Conservation (phyloP, 2,888 invertebrate genomes). For the Drosophila trichaetosa region DNA sequence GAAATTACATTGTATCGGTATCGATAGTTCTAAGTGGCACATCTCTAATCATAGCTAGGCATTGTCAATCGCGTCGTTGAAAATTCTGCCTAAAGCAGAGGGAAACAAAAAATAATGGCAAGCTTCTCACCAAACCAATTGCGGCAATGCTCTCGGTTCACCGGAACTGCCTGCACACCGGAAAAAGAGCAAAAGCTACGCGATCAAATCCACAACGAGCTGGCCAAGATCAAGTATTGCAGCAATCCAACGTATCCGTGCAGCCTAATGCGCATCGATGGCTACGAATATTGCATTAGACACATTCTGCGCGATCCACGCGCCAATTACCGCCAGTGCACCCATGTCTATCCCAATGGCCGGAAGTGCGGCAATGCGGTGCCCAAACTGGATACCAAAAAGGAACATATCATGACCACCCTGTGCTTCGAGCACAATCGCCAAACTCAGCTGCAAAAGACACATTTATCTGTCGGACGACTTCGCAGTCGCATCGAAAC, state of each 20-base stretch:
- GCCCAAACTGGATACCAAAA: slow-evolving; percentile 89
- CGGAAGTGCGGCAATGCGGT: slow-evolving; percentile 92
- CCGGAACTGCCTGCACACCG: slow-evolving; percentile 61
- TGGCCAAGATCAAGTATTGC: slow-evolving; percentile 88
- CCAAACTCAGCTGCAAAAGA: slow-evolving; percentile 88
- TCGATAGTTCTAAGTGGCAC: slow-evolving; percentile 14
- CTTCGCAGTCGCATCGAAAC: slow-evolving; percentile 87
- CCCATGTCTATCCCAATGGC: slow-evolving; percentile 88
- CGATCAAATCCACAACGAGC: slow-evolving; percentile 88
- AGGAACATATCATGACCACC: slow-evolving; percentile 87
- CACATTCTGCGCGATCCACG: slow-evolving; percentile 94
- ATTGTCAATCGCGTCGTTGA: slow-evolving; percentile 29
- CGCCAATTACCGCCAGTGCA: slow-evolving; percentile 94
- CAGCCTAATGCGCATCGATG: slow-evolving; percentile 88
- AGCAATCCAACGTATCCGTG: slow-evolving; percentile 89
- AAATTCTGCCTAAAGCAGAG: slow-evolving; percentile 16
- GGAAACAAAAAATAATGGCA: slow-evolving; percentile 41
- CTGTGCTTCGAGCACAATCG: slow-evolving; percentile 90
- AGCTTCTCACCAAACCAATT: slow-evolving; percentile 71
- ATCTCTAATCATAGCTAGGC: slow-evolving; percentile 28
- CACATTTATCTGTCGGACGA: slow-evolving; percentile 87
- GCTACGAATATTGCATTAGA: slow-evolving; percentile 91
- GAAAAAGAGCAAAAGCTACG: slow-evolving; percentile 82
- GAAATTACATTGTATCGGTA: not conserved
- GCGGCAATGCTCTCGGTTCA: slow-evolving; percentile 66